Evolutionary conservation across 1,140 invertebrate genomes (phyloP).

Genomic region (Mizuhopecten yessoensis): DNA sequence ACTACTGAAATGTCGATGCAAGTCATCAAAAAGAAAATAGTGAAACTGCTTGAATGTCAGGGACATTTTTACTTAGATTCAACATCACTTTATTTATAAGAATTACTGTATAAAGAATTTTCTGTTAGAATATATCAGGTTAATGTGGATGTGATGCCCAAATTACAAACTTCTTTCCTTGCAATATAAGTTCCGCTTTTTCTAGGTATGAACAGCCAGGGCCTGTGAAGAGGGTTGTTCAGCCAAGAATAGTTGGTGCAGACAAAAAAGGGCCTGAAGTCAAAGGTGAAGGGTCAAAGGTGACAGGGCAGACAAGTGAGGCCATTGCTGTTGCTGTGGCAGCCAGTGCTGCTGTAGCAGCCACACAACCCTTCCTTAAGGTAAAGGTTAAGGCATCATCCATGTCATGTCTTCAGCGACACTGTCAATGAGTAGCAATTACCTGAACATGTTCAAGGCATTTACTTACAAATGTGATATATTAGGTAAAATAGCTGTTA

Average conservation of each 20-base stretch:
- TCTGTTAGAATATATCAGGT: background rate
- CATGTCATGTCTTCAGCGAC: background rate
- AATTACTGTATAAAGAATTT: background rate
- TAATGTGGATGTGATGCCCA: background rate
- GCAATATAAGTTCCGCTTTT: no score
- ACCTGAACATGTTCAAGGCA: background rate
- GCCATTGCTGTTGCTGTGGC: conserved; percentile 74
- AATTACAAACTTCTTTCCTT: background rate
- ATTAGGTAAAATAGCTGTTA: background rate
- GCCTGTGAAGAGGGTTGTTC: conserved; percentile 75
- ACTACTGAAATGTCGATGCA: background rate
- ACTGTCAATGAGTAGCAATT: background rate
- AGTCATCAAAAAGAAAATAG: no score
- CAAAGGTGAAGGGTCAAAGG: conserved; percentile 40
- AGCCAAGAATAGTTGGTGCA: conserved; percentile 71
- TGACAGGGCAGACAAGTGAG: conserved; percentile 57
- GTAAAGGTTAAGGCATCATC: conserved; percentile 57
- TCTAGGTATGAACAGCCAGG: conserved; percentile 65
- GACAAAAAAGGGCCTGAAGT: conserved; percentile 47
- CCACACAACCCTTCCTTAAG: conserved; percentile 78
- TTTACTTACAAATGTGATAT: background rate
- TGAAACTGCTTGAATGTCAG: no score
- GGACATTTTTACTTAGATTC: no score
- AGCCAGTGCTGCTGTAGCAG: conserved; percentile 78
- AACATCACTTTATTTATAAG: no score